Conservation (phyloP, 2,113 vertebrate genomes). For the Bettongia penicillata region DNA sequence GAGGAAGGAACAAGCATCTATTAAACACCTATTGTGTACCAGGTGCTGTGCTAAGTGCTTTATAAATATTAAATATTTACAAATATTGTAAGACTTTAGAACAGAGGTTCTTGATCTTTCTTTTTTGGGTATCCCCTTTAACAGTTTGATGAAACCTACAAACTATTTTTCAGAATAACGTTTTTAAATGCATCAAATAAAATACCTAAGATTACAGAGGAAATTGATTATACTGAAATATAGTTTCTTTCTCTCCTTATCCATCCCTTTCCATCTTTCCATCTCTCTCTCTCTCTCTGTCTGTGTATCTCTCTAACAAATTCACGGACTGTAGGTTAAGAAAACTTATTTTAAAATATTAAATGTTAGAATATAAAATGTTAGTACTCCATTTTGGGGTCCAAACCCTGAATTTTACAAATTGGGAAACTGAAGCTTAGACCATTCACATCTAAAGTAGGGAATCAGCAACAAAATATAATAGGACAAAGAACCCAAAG, state of each 20-base stretch:
- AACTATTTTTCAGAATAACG: not conserved
- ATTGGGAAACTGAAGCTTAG: not conserved
- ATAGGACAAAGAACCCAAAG: slow-evolving; percentile 48
- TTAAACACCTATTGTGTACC: not conserved
- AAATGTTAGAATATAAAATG: not conserved
- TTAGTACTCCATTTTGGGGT: slow-evolving; percentile 10
- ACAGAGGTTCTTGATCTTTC: not conserved
- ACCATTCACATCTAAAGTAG: not conserved
- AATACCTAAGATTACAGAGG: not conserved
- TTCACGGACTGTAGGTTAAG: not conserved
- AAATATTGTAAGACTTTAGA: not conserved
- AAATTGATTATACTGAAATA: not conserved
- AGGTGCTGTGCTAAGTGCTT: not conserved
- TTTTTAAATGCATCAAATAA: not conserved
- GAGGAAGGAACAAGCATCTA: not conserved
- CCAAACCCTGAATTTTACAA: not conserved
- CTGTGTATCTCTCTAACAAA: not conserved
- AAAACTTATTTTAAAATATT: not conserved
- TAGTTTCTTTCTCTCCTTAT: not conserved
- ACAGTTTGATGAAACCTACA: not conserved
- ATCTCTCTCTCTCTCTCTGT: no score
- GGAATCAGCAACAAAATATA: not conserved
- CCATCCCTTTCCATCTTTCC: not conserved
- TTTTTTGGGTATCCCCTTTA: not conserved
- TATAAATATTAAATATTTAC: not conserved